Base-by-base conservation (phyloP, 2,888 invertebrate species). In the Cancer borealis region DNA sequence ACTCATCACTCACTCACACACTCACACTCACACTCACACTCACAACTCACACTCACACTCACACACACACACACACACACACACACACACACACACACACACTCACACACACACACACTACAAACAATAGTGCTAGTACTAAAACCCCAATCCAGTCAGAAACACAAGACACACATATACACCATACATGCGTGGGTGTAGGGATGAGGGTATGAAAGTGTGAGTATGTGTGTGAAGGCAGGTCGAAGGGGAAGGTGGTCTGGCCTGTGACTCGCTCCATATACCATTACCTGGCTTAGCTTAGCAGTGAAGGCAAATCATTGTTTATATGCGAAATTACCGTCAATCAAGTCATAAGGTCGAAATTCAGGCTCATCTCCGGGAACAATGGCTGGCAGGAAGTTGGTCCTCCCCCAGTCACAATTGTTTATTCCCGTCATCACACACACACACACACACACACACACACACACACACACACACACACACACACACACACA, bases 341-440 rank as follows among this genome's bases (percentile, higher is more conserved):
- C 39, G 91, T 39, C 91, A 91, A 21, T 91, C 54, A 60, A 3
- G 30, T 21, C 60, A 21, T 47, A 91, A 49, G 49, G 89, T 47
- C 89, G 49, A 89, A 49, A 26, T 26, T 54, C n/a, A 5, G n/a
- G 5, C 66, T 79, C 30, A 6, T 30, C 30, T 6, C 26, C 10
- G 30, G 79, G 79, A 79, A 79, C 79, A 79, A 79, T 79, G 30
- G 30, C 6, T 5, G 79, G 30, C 79, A 79, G 79, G 79, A 79
- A 30, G 79, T 79, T 26, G 30, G 79, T 79, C 30, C 79, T 66
- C 66, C 30, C n/a, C 30, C 4, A n/a, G 79, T 30, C 79, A 26
- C 30, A 12, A 79, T 79, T 79, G 79, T 79, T 79, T 79, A 79
- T 30, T 26, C 30, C 79, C 73, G 79, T 26, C 79, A 79, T 79